Conservation (phyloP, 2,113 vertebrate species). For the Pachyramphus minor region DNA sequence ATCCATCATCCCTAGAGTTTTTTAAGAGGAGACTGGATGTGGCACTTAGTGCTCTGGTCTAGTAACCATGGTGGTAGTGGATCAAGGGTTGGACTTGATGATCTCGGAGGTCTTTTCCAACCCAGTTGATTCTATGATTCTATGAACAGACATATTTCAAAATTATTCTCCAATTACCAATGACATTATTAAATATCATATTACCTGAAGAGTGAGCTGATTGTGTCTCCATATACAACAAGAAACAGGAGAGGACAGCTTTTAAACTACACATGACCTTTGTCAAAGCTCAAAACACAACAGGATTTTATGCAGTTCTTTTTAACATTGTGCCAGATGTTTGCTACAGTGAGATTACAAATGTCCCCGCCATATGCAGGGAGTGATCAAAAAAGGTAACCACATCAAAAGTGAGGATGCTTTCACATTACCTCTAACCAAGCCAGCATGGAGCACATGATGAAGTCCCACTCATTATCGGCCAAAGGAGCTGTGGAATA, state of each 20-base stretch:
- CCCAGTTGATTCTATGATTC: too few relatives aligned
- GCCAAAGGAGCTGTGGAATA: constrained; percentile 70
- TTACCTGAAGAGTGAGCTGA: not conserved
- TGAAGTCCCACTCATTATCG: constrained; percentile 90
- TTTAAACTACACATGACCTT: not conserved
- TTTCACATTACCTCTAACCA: constrained; percentile 88
- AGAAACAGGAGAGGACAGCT: not conserved
- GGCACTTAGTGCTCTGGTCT: too few relatives aligned
- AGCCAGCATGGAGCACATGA: constrained; percentile 92
- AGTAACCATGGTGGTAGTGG: too few relatives aligned
- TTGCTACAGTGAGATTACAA: not conserved
- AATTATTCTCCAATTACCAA: not conserved
- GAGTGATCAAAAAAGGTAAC: not conserved
- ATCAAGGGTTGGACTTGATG: too few relatives aligned
- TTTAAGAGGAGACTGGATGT: too few relatives aligned
- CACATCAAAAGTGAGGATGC: not conserved
- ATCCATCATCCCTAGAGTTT: too few relatives aligned
- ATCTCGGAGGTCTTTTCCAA: too few relatives aligned
- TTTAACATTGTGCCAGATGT: not conserved
- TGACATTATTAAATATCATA: not conserved
- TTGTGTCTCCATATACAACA: not conserved
- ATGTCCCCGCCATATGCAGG: not conserved
- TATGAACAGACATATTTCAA: not conserved
- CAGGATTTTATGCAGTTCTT: not conserved
- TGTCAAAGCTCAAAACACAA: not conserved